Evolutionary conservation across 2,888 invertebrate genomes (phyloP), one percentile per base, ranked within the genome.

Genomic region (Ochropleura leucogaster): DNA sequence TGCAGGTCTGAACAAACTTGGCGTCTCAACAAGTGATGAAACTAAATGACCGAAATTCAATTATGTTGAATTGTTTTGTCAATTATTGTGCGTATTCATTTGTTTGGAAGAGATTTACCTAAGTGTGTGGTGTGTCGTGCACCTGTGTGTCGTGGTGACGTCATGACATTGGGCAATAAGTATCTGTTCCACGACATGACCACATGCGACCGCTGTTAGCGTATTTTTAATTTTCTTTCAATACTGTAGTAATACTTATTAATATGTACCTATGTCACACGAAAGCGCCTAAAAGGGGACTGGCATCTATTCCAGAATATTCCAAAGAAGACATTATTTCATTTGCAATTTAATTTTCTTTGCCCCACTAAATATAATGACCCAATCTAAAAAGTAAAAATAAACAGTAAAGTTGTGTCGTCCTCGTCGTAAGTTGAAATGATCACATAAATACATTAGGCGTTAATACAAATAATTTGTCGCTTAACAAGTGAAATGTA

Each of bases 381-480:
- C 42, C 30, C 77, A 78, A 82, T 77, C 57, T 59, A 59, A 79
- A 82, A 63, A 49, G 63, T 53, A 7, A 79, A 78, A 63, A 49
- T 62, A 63, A 62, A 60, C 59, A 63, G 40, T 40, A 40, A 69
- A 69, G 63, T 49, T 42, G 2, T 70, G 64, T 30, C 68, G 44
- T 59, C 20, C 64, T 30, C 68, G 44, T 59, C 20, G 7, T 62
- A 71, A 76, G 59, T 16, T 63, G 57, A 82, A 16, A 60, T 67
- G 46, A 64, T 68, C 67, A 57, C 68, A 72, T 80, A 84, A 82
- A 66, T 55, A 47, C 63, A 77, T 82, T 85, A 85, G 63, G 66
- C 68, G 82, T 67, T 85, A 82, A 84, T 82, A 82, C 72, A 82
- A 85, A 85, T 82, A 82, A 82, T 85, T 67, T 82, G 59, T 70